Evolutionary conservation across 1,140 invertebrate species (phyloP).

Genomic region (Steinernema khuongi): DNA sequence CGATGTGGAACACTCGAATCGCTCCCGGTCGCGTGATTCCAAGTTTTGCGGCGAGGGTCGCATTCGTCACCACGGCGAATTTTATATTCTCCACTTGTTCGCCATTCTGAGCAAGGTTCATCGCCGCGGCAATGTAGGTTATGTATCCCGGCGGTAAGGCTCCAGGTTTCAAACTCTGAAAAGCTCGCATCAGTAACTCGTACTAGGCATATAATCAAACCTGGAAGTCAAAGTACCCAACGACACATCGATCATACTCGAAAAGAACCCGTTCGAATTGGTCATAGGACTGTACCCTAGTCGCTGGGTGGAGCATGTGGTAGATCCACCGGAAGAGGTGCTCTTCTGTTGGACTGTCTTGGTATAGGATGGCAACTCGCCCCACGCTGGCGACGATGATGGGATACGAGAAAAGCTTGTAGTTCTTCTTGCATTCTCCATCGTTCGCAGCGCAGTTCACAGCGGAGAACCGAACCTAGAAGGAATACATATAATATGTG

Average conservation of each 20-base stretch:
- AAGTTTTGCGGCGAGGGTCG: background rate
- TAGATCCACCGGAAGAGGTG: background rate
- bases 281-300: background rate
- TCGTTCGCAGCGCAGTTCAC: slow-evolving; percentile 31
- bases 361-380: background rate
- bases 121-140: background rate
- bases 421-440: slow-evolving; percentile 33
- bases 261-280: background rate
- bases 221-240: background rate
- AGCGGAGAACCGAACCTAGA: slow-evolving; percentile 37
- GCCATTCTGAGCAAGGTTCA: background rate
- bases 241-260: slow-evolving; percentile 4
- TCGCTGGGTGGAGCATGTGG: background rate
- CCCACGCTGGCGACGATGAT: slow-evolving; percentile 32
- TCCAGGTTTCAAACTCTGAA: background rate
- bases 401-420: slow-evolving; percentile 37
- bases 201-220: background rate
- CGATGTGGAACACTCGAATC: background rate
- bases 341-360: background rate
- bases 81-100: background rate
- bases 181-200: background rate
- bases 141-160: background rate
- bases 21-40: background rate
- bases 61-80: background rate
- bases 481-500: slow-evolving; percentile 9